Conservation (phyloP, 2,888 invertebrate genomes). For the Caenorhabditis zanzibari region DNA sequence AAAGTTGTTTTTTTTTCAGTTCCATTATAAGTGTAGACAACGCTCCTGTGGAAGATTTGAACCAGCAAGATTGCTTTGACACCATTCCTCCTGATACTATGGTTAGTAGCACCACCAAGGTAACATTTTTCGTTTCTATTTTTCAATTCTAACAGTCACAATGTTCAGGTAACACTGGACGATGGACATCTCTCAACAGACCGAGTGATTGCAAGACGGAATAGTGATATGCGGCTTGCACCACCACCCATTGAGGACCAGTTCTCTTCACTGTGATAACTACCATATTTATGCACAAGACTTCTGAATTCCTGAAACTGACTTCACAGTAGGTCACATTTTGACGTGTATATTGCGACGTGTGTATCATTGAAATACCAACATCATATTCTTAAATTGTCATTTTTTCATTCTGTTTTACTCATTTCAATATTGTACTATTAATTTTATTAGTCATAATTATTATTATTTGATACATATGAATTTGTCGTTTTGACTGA, state of each 20-base stretch:
- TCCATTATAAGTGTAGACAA: slow-evolving; percentile 46
- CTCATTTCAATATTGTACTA: neutral
- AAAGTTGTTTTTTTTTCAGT: slow-evolving; percentile 20
- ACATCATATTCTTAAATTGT: slow-evolving; percentile 33
- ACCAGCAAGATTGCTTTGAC: slow-evolving; percentile 8
- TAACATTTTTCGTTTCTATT: slow-evolving; percentile 8
- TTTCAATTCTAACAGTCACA: neutral
- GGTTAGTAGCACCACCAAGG: slow-evolving; percentile 7
- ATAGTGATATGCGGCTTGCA: slow-evolving; percentile 64
- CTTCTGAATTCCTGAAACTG: slow-evolving; percentile 58
- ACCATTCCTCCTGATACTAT: slow-evolving; percentile 7
- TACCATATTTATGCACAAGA: slow-evolving; percentile 2
- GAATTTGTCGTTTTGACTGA: slow-evolving; percentile 16
- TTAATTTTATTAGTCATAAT: slow-evolving; percentile 33
- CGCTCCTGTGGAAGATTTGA: neutral
- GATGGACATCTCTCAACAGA: slow-evolving; percentile 66
- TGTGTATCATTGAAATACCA: slow-evolving; percentile 58
- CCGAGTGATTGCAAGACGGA: slow-evolving; percentile 65
- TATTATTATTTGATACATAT: slow-evolving; percentile 53
- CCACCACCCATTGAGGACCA: slow-evolving; percentile 57
- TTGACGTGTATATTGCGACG: slow-evolving; percentile 67
- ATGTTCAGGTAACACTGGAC: slow-evolving; percentile 55
- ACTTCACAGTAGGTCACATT: slow-evolving; percentile 62
- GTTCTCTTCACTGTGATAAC: slow-evolving; percentile 58
- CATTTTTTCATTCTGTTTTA: slow-evolving; percentile 8